These are phyloP conservation scores for Solenopsis fugax DNA, from an alignment of 1,140 invertebrate species.

Conservation along the genomic window DNA sequence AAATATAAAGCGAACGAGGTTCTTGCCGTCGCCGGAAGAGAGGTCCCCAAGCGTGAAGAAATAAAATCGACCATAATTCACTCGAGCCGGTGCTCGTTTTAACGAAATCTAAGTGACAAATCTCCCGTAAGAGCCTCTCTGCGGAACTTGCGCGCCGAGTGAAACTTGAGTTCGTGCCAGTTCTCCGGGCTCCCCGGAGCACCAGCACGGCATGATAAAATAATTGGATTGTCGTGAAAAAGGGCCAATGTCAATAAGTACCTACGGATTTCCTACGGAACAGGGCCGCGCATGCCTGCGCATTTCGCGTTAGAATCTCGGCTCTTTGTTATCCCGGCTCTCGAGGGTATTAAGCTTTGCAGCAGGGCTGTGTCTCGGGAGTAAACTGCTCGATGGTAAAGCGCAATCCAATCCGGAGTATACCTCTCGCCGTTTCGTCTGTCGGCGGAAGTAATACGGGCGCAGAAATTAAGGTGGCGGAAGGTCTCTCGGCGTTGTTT, in stretches of 20 bases:
- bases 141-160: constrained; percentile 32
- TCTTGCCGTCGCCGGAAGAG: background rate
- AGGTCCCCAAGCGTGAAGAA: background rate
- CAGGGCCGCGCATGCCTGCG: constrained; percentile 34
- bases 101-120: constrained; percentile 62
- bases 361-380: too few relatives aligned
- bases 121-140: background rate
- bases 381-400: background rate
- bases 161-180: constrained; percentile 75
- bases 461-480: background rate
- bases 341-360: background rate
- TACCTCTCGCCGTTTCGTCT: background rate
- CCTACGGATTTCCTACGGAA: constrained; percentile 6
- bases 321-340: background rate
- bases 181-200: constrained; percentile 51
- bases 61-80: constrained; percentile 31
- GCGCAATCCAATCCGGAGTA: background rate
- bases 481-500: constrained; percentile 18
- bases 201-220: constrained; percentile 63
- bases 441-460: background rate
- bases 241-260: constrained; percentile 81
- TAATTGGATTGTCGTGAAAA: constrained; percentile 74
- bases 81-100: background rate
- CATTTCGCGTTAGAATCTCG: background rate
- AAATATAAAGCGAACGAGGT: background rate